Conservation (phyloP, 2,888 invertebrate species). For the Aspidapion aeneum region DNA sequence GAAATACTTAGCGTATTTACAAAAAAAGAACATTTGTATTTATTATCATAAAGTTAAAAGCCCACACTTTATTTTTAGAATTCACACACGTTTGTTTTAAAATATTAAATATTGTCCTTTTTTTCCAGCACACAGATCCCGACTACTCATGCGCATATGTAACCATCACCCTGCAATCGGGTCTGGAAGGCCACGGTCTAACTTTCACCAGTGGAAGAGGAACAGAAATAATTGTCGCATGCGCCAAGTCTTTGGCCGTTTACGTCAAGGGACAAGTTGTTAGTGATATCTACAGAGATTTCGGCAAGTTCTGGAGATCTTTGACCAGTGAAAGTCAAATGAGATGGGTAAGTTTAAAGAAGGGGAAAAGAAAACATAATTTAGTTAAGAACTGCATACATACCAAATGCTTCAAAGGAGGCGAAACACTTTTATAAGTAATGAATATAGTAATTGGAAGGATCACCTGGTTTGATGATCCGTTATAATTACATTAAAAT, state of each 20-base stretch:
- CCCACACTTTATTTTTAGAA: no score
- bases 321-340: constrained; percentile 86
- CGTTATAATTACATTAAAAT: no score
- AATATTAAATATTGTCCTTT: no score
- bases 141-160: constrained; percentile 92
- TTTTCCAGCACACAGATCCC: constrained; percentile 74
- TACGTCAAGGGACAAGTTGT: constrained; percentile 68
- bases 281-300: constrained; percentile 70
- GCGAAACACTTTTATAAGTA: no score
- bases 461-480: no score
- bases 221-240: constrained; percentile 79
- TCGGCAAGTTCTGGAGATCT: constrained; percentile 74
- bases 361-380: background rate
- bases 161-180: constrained; percentile 63
- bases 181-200: constrained; percentile 71
- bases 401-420: no score
- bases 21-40: no score
- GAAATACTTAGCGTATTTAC: no score
- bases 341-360: constrained; percentile 69
- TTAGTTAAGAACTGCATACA: no score
- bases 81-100: no score
- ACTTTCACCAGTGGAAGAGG: constrained; percentile 89
- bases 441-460: no score
- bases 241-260: constrained; percentile 66
- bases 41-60: no score